phyloP scores from a whole-genome alignment of 2,797 vertebrate species.

The Pangasius mekongensis region DNA sequence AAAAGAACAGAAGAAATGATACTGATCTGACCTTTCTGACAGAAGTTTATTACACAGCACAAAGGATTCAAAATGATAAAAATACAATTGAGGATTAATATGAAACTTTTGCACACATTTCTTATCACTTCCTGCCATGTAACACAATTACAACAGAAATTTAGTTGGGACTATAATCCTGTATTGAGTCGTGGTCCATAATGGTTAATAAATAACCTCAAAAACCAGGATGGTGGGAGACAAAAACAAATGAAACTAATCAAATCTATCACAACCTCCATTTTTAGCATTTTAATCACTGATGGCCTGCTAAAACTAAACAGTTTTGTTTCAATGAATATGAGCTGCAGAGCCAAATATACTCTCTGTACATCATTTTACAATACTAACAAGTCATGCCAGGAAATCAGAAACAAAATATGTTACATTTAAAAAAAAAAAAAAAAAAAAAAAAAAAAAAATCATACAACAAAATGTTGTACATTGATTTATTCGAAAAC shows the following conservation, averaged over 20 bases:
- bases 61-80: conserved; percentile 15
- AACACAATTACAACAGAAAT: conserved; percentile 32
- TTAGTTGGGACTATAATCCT: conserved; percentile 16
- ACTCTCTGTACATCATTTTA: conserved; percentile 7
- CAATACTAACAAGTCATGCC: not conserved
- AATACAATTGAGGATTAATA: conserved; percentile 22
- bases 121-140: conserved; percentile 29
- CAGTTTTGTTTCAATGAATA: not conserved
- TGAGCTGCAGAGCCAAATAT: not conserved
- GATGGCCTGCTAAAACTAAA: not conserved
- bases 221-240: not conserved
- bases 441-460: not conserved
- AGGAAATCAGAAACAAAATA: not conserved
- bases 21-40: conserved; percentile 3
- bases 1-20: not conserved
- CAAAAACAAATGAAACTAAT: conserved; percentile 37
- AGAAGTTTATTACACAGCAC: conserved; percentile 37
- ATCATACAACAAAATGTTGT: conserved; percentile 2
- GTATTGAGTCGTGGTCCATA: conserved; percentile 13
- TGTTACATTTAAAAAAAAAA: not conserved
- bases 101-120: not conserved
- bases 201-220: conserved; percentile 18
- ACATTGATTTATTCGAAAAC: not conserved
- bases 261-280: conserved; percentile 36
- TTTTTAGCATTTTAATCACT: conserved; percentile 15